Conservation (phyloP, 2,113 vertebrate species). For the Illadopsis cleaveri region DNA sequence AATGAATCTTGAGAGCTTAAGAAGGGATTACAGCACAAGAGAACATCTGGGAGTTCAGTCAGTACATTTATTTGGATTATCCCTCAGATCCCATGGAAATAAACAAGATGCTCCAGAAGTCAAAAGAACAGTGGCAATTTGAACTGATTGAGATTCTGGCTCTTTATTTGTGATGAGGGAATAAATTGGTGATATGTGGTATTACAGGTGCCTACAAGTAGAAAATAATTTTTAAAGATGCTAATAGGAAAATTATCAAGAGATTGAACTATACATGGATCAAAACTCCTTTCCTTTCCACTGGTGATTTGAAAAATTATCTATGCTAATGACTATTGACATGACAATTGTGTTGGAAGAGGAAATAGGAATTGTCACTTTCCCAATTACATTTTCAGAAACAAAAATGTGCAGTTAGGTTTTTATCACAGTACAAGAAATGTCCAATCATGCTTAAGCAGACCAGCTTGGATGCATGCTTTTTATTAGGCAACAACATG, state of each 20-base stretch:
- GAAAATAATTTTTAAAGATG: conserved; percentile 49
- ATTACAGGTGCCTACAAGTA: conserved; percentile 59
- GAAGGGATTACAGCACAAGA: conserved; percentile 16
- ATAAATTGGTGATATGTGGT: conserved; percentile 50
- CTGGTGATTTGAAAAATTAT: conserved; percentile 56
- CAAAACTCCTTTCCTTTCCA: conserved; percentile 66
- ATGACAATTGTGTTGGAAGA: background rate
- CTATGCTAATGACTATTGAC: conserved; percentile 14
- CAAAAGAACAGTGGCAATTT: conserved; percentile 1
- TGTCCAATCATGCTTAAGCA: conserved; percentile 67
- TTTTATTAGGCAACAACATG: conserved; percentile 68
- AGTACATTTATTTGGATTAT: background rate
- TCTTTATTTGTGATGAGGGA: conserved; percentile 71
- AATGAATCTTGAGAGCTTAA: background rate
- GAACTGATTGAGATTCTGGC: conserved; percentile 30
- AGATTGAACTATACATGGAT: conserved; percentile 37
- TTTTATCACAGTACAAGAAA: conserved; percentile 67
- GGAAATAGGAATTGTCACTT: background rate
- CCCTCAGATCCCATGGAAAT: background rate
- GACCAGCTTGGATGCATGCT: conserved; percentile 63
- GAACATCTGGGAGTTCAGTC: background rate
- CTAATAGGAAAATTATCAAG: conserved; percentile 29
- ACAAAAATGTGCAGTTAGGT: conserved; percentile 34
- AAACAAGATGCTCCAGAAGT: background rate
- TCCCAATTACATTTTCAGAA: conserved; percentile 50